These are phyloP conservation scores for Phrynocephalus versicolor DNA, from an alignment of 2,113 vertebrate species.

Conservation along the genomic window DNA sequence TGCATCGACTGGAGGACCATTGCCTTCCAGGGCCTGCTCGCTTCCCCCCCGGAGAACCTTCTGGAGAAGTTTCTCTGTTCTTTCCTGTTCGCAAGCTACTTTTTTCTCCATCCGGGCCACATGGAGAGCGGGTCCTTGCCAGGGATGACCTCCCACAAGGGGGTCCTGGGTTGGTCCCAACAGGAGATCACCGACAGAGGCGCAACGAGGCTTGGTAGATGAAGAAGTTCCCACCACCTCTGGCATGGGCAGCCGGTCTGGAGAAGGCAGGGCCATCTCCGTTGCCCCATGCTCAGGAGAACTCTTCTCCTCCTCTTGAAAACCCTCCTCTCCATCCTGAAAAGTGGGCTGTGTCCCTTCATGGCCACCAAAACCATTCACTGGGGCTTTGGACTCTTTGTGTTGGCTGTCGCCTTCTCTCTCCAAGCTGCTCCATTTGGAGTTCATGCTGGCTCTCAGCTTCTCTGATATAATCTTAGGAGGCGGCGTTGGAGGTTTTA, in stretches of 20 bases:
- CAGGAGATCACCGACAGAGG: constrained; percentile 84
- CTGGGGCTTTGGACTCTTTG: background rate
- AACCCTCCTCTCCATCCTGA: constrained; percentile 52
- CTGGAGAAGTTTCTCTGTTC: constrained; percentile 82
- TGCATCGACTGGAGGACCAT: constrained; percentile 57
- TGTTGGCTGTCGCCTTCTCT: constrained; percentile 19
- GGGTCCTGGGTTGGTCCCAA: constrained; percentile 52
- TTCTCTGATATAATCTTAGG: constrained; percentile 72
- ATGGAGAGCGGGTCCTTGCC: constrained; percentile 46
- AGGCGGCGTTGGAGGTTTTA: constrained; percentile 61
- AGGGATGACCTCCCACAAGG: constrained; percentile 14
- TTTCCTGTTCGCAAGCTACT: constrained; percentile 81
- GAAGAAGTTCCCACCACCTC: constrained; percentile 38
- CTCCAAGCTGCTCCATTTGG: constrained; percentile 32
- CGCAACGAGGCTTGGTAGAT: constrained; percentile 68
- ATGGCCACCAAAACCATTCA: constrained; percentile 59
- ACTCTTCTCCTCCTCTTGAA: constrained; percentile 2
- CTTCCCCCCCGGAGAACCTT: constrained; percentile 65
- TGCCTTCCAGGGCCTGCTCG: constrained; percentile 55
- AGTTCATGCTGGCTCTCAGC: constrained; percentile 49
- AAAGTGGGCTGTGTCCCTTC: constrained; percentile 38
- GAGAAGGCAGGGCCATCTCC: background rate
- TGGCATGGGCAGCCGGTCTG: background rate
- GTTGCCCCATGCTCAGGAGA: constrained; percentile 40
- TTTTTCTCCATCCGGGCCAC: constrained; percentile 81